Conservation (phyloP, 2,888 invertebrate genomes). For the Stenotaenia linearis region DNA sequence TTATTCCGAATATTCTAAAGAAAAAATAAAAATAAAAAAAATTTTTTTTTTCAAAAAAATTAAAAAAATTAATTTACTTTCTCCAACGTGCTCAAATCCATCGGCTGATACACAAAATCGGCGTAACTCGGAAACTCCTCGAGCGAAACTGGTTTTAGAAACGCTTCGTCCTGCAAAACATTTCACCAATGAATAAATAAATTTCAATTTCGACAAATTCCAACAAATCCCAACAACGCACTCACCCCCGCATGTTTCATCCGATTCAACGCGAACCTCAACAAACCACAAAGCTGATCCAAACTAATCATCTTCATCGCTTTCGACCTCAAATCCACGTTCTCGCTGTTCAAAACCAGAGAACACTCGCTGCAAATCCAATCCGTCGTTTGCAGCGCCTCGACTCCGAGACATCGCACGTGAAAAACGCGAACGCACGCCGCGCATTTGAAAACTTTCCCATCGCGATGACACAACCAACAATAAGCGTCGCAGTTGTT, state of each 20-base stretch:
- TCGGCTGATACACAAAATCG: conserved; percentile 78
- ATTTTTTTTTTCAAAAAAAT: background rate
- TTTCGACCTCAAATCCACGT: conserved; percentile 55
- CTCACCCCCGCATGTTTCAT: conserved; percentile 79
- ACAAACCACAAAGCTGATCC: conserved; percentile 68
- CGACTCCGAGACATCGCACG: conserved; percentile 58
- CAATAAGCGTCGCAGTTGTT: conserved; percentile 65
- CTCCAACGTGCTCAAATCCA: conserved; percentile 71
- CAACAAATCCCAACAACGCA: conserved; percentile 30
- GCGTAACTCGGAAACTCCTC: conserved; percentile 66
- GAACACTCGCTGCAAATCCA: conserved; percentile 89
- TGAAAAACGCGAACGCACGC: conserved; percentile 83
- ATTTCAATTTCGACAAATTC: no score
- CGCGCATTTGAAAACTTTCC: conserved; percentile 58
- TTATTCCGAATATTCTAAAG: conserved; percentile 63
- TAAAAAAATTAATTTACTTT: conserved; percentile 41
- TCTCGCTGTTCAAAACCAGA: conserved; percentile 64
- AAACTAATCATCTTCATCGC: conserved; percentile 66
- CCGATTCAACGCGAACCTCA: conserved; percentile 70
- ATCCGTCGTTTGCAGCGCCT: conserved; percentile 47
- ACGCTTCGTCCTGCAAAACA: conserved; percentile 64
- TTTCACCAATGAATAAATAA: conserved; percentile 38
- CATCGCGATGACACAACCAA: conserved; percentile 81
- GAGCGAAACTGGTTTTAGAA: conserved; percentile 67
- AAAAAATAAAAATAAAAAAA: conserved; percentile 29